phyloP scores from a whole-genome alignment of 2,888 invertebrate genomes.

The Gari tellinella region DNA sequence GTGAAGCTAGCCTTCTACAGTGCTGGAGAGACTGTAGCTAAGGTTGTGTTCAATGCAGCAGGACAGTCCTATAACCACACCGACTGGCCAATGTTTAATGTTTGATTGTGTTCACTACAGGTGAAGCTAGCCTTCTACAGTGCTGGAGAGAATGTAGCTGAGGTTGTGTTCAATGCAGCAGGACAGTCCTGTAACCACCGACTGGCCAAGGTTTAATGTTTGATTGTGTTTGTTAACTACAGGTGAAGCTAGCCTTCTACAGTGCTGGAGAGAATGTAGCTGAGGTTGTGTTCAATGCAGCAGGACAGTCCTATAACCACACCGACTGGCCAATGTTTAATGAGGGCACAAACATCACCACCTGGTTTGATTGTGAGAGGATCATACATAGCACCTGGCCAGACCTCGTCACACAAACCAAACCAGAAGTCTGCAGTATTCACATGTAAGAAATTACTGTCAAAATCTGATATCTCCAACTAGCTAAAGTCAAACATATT shows the following conservation, averaged over 20 bases:
- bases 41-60: conserved; percentile 47
- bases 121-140: conserved; percentile 52
- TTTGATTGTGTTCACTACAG: conserved; percentile 19
- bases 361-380: conserved; percentile 53
- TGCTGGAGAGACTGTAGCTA: conserved; percentile 37
- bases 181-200: conserved; percentile 32
- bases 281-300: conserved; percentile 48
- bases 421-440: conserved; percentile 42
- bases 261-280: conserved; percentile 38
- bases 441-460: too few species aligned
- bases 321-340: conserved; percentile 20
- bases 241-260: conserved; percentile 57
- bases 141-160: conserved; percentile 39
- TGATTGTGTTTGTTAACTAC: neutral
- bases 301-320: conserved; percentile 28
- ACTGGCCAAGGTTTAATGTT: too few species aligned
- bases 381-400: conserved; percentile 40
- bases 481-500: too few species aligned
- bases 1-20: conserved; percentile 52
- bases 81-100: conserved; percentile 12
- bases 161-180: conserved; percentile 47
- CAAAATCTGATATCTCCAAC: too few species aligned
- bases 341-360: conserved; percentile 31
- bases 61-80: conserved; percentile 33
- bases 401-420: conserved; percentile 12